Evolutionary conservation across 2,113 vertebrate genomes (phyloP), one percentile per base, ranked within the genome.

Genomic region (Probosciger aterrimus): DNA sequence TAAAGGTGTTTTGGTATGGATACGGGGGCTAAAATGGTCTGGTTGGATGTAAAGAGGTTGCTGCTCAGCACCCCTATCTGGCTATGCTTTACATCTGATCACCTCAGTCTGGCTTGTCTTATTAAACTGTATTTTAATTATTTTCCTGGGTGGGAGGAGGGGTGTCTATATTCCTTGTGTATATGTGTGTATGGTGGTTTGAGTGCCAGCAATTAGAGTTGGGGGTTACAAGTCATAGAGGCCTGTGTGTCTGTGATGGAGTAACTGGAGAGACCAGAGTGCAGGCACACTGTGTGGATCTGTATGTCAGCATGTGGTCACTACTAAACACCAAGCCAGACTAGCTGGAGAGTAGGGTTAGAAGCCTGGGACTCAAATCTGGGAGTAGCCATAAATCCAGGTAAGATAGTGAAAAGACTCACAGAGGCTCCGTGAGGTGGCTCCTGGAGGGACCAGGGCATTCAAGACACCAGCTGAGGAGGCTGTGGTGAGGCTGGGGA

Each of bases 1-100:
- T 49, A 68, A 76, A 64, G n/a, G 37, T 39, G 9, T 20, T 39
- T 90, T 76, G 43, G 33, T 60, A 53, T 2, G 35, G 23, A 47
- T 82, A 14, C 0, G 0, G 15, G 11, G 33, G 18, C 49, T 68
- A 53, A 76, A 95, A 63, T n/a, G 7, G 25, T 3, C 15, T 14
- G 2, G 5, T 4, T 53, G 17, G 9, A 15, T 52, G 11, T 46
- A 55, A 80, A 69, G 5, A 73, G 7, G 17, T 33, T 84, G 39
- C 46, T 47, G 30, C 19, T 64, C 22, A 47, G 9, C 62, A 30
- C 1, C 3, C 5, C 35, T 63, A 3, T 63, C 50, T 71, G 46
- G 16, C 10, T 63, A 9, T 7, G 9, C 68, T 30, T 80, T 80
- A n/a, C 15, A 46, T 33, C 30, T 59, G 31, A 46, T 37, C 57